Percentiles rank a stretch among this genome's conserved stretches.
Conservation (phyloP, 2,797 vertebrate genomes). For the Tadarida brasiliensis region DNA sequence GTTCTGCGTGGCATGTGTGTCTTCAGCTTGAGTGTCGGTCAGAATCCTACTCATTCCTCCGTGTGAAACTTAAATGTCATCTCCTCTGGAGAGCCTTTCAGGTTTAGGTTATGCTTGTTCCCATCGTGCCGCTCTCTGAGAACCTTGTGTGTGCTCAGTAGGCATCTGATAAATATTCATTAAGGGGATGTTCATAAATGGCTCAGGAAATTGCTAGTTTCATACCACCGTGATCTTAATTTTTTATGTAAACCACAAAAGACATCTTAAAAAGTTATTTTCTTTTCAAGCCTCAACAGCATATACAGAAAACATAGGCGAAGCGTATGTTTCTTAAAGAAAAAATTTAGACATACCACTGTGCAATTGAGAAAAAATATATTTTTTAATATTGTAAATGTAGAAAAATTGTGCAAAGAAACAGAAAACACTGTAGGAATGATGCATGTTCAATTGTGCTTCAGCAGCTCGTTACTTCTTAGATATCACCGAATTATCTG, state of each 20-base stretch:
- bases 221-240: background rate
- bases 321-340: background rate
- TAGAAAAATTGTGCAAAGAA: conserved; percentile 47
- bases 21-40: background rate
- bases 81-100: conserved; percentile 27
- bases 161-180: background rate
- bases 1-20: background rate
- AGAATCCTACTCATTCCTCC: conserved; percentile 1
- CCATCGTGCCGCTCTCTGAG: background rate
- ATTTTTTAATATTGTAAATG: conserved; percentile 31
- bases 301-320: background rate
- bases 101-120: background rate
- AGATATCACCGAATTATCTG: background rate
- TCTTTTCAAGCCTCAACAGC: conserved; percentile 11
- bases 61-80: background rate
- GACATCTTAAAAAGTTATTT: conserved; percentile 5
- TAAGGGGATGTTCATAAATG: conserved; percentile 19
- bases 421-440: background rate
- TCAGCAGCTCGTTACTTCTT: background rate
- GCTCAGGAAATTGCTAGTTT: conserved; percentile 17
- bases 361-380: background rate
- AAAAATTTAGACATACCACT: background rate
- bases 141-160: background rate
- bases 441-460: background rate
- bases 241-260: conserved; percentile 36